Conservation (phyloP, 2,797 vertebrate genomes). For the Taenioides sp. region DNA sequence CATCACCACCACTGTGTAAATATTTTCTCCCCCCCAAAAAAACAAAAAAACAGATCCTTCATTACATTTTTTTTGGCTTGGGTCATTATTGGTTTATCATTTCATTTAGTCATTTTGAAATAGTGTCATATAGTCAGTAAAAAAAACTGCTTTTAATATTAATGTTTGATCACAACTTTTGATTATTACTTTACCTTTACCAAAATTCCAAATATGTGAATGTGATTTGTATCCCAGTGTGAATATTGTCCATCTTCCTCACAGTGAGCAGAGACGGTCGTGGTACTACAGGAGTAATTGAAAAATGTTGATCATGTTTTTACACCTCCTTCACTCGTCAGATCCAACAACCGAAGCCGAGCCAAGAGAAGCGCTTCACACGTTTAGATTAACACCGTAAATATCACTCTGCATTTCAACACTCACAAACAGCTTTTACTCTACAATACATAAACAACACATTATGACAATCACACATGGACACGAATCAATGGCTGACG, state of each 20-base stretch:
- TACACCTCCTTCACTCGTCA: not conserved
- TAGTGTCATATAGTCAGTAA: too few relatives aligned
- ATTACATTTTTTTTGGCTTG: too few relatives aligned
- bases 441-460: not conserved
- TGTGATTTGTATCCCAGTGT: not conserved
- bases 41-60: too few relatives aligned
- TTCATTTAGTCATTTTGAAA: too few relatives aligned
- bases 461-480: not conserved
- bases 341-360: slow-evolving; percentile 3
- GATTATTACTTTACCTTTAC: too few relatives aligned
- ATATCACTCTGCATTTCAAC: not conserved
- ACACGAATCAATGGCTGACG: not conserved
- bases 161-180: too few relatives aligned
- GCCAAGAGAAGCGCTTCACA: slow-evolving; percentile 7
- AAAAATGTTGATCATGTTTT: not conserved
- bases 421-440: not conserved
- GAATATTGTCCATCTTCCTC: not conserved
- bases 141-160: too few relatives aligned
- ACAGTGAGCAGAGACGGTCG: too few relatives aligned
- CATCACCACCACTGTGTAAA: too few relatives aligned
- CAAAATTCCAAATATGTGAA: not conserved
- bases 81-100: too few relatives aligned
- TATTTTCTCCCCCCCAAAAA: too few relatives aligned
- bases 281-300: not conserved
- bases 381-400: slow-evolving; percentile 11